These are phyloP conservation scores for Conchocele bisecta DNA, from an alignment of 2,888 invertebrate species.

Conservation along the genomic window DNA sequence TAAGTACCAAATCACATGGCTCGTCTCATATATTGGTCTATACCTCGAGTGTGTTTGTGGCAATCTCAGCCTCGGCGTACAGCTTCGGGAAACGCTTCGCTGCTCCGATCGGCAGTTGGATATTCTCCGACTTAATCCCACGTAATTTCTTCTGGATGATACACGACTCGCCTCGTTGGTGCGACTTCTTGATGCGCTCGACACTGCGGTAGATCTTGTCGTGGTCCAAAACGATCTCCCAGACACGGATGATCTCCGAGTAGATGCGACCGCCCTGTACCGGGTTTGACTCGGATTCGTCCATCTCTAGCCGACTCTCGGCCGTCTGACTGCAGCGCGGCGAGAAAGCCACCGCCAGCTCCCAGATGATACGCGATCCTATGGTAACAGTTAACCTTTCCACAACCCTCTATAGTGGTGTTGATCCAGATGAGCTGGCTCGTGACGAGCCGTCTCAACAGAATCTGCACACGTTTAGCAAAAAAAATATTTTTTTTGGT, in stretches of 20 bases:
- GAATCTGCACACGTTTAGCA: too few relatives aligned
- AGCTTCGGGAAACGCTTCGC: slow-evolving; percentile 63
- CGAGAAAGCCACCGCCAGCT: slow-evolving; percentile 75
- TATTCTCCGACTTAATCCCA: slow-evolving; percentile 56
- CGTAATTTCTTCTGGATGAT: slow-evolving; percentile 70
- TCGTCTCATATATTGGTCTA: too few relatives aligned
- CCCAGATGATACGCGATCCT: slow-evolving; percentile 72
- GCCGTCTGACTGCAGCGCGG: slow-evolving; percentile 69
- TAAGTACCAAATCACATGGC: too few relatives aligned
- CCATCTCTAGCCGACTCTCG: slow-evolving; percentile 58
- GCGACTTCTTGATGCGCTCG: slow-evolving; percentile 70
- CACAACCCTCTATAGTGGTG: too few relatives aligned
- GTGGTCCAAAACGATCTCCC: slow-evolving; percentile 65
- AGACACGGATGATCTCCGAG: slow-evolving; percentile 68
- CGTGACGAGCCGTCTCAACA: too few relatives aligned
- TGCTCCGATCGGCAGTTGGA: slow-evolving; percentile 14
- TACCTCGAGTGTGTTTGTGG: slow-evolving; percentile 32
- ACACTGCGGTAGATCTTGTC: slow-evolving; percentile 60
- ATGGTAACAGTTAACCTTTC: too few relatives aligned
- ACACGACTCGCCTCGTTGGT: slow-evolving; percentile 69
- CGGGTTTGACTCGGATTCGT: slow-evolving; percentile 49
- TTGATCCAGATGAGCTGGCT: too few relatives aligned
- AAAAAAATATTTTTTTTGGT: too few relatives aligned
- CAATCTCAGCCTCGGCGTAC: slow-evolving; percentile 62
- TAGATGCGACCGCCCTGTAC: slow-evolving; percentile 70